Evolutionary conservation across 2,113 vertebrate species (phyloP).

Genomic region (Bagarius yarrelli): DNA sequence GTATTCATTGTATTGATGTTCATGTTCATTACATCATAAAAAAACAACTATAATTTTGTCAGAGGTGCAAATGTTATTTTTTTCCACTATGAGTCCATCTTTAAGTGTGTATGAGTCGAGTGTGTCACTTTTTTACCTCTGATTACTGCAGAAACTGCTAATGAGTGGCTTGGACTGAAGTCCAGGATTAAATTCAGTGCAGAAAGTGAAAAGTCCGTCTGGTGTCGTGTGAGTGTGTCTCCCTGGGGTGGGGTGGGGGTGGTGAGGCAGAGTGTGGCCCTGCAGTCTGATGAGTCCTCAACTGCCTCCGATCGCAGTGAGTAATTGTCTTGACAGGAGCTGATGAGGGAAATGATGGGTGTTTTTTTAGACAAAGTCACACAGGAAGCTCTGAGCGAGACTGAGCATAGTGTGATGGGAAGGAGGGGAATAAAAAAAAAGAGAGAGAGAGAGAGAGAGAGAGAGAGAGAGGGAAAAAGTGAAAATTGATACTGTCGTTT

Average conservation of each 20-base stretch:
- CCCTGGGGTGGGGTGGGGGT: background rate
- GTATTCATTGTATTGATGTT: background rate
- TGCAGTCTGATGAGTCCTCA: conserved; percentile 21
- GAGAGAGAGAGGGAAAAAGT: conserved; percentile 16
- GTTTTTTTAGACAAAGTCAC: conserved; percentile 40
- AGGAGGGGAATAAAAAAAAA: background rate
- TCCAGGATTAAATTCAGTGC: background rate
- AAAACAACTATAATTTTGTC: background rate
- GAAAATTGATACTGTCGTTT: conserved; percentile 51
- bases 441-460: conserved; percentile 2
- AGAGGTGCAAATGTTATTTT: background rate
- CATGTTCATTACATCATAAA: background rate
- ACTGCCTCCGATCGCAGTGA: conserved; percentile 15
- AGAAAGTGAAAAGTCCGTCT: background rate
- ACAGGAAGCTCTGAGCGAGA: conserved; percentile 1
- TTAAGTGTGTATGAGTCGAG: background rate
- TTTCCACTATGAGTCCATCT: background rate
- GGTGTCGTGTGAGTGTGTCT: background rate
- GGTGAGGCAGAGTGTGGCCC: background rate
- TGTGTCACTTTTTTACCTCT: background rate
- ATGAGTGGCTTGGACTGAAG: background rate
- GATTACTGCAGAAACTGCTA: background rate
- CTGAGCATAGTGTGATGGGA: background rate
- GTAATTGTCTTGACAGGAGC: conserved; percentile 21
- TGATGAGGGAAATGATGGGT: conserved; percentile 34